These are phyloP conservation scores for Dryococelus australis DNA, from an alignment of 2,888 invertebrate species.

Conservation along the genomic window DNA sequence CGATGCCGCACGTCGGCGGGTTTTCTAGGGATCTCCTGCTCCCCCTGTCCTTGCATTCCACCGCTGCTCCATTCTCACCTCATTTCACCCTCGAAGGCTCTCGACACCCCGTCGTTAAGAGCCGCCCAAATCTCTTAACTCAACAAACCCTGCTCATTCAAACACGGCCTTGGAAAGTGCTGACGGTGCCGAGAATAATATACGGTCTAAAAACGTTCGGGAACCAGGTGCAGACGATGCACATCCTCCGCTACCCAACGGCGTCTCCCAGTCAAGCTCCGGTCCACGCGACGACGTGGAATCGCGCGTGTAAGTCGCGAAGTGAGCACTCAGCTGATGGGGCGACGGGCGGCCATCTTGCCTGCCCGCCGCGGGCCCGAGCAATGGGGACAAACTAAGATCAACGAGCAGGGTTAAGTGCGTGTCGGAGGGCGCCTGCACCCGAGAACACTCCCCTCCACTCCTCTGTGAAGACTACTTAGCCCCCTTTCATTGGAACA, in stretches of 20 bases:
- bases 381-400: conserved; percentile 36
- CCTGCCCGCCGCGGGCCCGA: background rate
- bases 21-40: too few species aligned
- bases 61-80: too few species aligned
- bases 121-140: too few species aligned
- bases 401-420: conserved; percentile 40
- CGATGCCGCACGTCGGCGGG: too few species aligned
- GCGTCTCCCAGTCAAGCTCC: background rate
- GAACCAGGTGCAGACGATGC: background rate
- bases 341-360: background rate
- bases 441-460: background rate
- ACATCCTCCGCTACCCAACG: background rate
- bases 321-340: background rate
- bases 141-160: too few species aligned
- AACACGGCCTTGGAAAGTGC: too few species aligned
- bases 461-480: background rate
- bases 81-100: too few species aligned
- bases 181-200: too few species aligned
- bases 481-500: background rate
- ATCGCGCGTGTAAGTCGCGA: background rate
- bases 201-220: too few species aligned
- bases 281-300: background rate
- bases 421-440: background rate
- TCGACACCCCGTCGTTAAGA: too few species aligned
- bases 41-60: too few species aligned